A percentile compares a stretch with the other conserved stretches of the same genome.
phyloP scores from a whole-genome alignment of 2,113 vertebrate genomes.

The Phrynosoma blainvillii region DNA sequence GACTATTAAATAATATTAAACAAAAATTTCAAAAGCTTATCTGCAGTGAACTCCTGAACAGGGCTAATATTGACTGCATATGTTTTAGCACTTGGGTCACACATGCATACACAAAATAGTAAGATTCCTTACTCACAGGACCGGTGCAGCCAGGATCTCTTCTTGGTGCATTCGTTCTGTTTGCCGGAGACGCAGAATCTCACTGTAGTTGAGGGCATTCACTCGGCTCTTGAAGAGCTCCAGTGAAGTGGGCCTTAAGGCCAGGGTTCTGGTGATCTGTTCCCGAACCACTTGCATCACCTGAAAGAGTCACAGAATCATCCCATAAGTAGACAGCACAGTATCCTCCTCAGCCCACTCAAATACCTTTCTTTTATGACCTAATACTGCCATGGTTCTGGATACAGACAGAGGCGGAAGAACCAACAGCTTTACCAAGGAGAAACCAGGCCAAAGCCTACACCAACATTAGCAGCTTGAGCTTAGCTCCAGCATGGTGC shows the following conservation, averaged over 20 bases:
- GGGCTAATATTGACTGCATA: background rate
- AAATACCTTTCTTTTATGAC: background rate
- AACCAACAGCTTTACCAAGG: background rate
- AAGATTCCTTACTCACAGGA: constrained; percentile 84
- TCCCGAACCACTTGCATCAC: constrained; percentile 98
- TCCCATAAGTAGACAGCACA: background rate
- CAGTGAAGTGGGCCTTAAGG: constrained; percentile 90
- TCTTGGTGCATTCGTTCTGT: constrained; percentile 95
- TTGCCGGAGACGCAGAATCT: constrained; percentile 95
- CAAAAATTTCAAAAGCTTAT: too few species aligned
- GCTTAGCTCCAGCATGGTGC: background rate
- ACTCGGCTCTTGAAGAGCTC: constrained; percentile 96
- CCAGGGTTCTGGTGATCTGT: constrained; percentile 93
- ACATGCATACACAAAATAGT: too few species aligned
- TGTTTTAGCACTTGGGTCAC: too few species aligned
- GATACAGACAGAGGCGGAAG: background rate
- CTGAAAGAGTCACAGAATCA: constrained; percentile 57
- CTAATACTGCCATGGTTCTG: background rate
- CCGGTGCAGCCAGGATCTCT: constrained; percentile 90
- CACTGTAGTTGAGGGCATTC: constrained; percentile 89
- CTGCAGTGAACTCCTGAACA: background rate
- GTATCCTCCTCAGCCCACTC: too few species aligned
- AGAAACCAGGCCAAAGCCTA: too few species aligned
- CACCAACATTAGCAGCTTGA: background rate
- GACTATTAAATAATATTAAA: too few species aligned